These are phyloP conservation scores for Mallotus villosus DNA, from an alignment of 2,797 vertebrate species.

Conservation along the genomic window DNA sequence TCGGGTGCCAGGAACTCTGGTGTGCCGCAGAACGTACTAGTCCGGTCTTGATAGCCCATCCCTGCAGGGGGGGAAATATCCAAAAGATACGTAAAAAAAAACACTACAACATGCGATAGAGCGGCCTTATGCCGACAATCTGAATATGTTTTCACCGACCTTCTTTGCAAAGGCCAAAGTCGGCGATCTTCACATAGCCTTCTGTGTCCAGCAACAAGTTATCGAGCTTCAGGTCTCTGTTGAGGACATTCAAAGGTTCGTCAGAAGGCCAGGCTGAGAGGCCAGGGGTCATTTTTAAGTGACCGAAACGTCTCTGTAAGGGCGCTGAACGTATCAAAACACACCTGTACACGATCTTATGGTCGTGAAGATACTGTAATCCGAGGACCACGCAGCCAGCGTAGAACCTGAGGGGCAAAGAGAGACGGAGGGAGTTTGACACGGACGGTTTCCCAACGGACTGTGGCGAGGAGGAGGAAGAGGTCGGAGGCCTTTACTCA, in stretches of 20 bases:
- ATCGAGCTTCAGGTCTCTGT: slow-evolving; percentile 82
- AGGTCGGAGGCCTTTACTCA: slow-evolving; percentile 66
- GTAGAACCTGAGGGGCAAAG: slow-evolving; percentile 80
- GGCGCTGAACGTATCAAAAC: slow-evolving; percentile 26
- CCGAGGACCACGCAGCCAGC: slow-evolving; percentile 88
- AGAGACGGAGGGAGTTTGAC: not conserved
- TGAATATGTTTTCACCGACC: slow-evolving; percentile 64
- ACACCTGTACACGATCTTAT: slow-evolving; percentile 91
- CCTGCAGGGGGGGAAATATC: slow-evolving; percentile 57
- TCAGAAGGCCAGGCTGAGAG: not conserved
- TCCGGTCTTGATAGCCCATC: slow-evolving; percentile 88
- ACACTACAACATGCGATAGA: not conserved
- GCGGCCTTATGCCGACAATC: not conserved
- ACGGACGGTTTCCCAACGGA: not conserved
- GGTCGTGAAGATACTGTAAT: slow-evolving; percentile 87
- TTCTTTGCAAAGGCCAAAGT: slow-evolving; percentile 91
- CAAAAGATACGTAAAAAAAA: too few species aligned
- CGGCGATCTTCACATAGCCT: slow-evolving; percentile 89
- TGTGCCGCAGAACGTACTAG: slow-evolving; percentile 89
- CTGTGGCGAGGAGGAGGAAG: not conserved
- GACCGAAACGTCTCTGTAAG: not conserved
- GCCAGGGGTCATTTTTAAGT: not conserved
- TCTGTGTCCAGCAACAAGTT: slow-evolving; percentile 87
- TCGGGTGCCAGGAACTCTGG: slow-evolving; percentile 89
- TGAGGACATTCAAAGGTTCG: not conserved